Conservation (phyloP, 2,888 invertebrate species). For the Protonemura montana region DNA sequence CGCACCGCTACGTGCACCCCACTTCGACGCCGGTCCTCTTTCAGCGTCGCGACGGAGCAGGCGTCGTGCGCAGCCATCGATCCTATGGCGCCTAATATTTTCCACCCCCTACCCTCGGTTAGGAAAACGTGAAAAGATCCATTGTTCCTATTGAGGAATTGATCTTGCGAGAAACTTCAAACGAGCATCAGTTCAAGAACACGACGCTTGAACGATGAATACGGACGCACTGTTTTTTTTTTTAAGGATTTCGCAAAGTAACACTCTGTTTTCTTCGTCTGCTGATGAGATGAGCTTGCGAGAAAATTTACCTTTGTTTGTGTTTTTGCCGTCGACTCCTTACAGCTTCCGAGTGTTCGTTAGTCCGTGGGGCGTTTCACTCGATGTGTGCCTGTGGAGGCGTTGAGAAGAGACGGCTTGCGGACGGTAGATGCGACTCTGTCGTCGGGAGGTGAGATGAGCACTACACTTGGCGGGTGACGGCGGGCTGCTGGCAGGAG, state of each 20-base stretch:
- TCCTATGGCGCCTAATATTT: background rate
- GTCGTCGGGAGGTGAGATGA: background rate
- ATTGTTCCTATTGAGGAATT: background rate
- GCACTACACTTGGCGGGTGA: background rate
- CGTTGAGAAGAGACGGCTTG: background rate
- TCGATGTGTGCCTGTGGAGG: background rate
- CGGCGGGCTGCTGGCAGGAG: background rate
- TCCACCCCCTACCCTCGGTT: background rate
- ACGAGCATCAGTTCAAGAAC: background rate
- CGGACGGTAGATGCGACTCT: background rate
- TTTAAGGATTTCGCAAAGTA: background rate
- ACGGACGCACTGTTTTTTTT: background rate
- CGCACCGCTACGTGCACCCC: too few relatives aligned
- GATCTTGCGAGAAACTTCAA: constrained; percentile 7
- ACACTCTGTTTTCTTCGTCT: background rate
- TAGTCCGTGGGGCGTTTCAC: background rate
- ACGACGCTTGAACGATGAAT: background rate
- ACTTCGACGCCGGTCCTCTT: too few relatives aligned
- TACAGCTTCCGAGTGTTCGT: background rate
- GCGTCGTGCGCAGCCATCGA: background rate
- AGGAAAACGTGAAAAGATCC: background rate
- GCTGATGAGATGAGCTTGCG: background rate
- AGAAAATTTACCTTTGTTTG: background rate
- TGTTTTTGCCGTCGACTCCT: background rate
- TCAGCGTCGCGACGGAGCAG: background rate